These are phyloP conservation scores for Calonectris borealis DNA, from an alignment of 2,113 vertebrate genomes.

Conservation along the genomic window DNA sequence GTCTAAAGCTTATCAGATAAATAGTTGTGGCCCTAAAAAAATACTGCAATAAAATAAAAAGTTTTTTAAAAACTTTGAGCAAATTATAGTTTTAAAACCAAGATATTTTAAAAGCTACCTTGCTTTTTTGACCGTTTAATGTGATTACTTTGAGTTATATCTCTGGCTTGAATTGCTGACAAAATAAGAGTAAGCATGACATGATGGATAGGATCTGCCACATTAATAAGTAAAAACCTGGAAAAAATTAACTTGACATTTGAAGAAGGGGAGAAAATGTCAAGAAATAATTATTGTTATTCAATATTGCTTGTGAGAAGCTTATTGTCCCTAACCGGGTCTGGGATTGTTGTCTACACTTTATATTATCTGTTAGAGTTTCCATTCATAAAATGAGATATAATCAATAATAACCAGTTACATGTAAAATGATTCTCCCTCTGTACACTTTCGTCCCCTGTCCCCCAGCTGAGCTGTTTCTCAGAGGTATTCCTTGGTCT, in stretches of 20 bases:
- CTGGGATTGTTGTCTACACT: neutral
- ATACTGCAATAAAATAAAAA: neutral
- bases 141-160: neutral
- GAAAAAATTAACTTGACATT: constrained; percentile 39
- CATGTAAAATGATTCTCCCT: accelerated
- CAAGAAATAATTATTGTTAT: constrained; percentile 41
- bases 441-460: accelerated
- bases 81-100: neutral
- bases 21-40: neutral
- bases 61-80: accelerated
- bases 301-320: neutral
- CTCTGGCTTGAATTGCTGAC: neutral
- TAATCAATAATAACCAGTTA: neutral
- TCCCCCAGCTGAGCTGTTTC: neutral
- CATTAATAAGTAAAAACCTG: neutral
- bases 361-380: neutral
- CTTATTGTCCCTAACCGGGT: neutral
- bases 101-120: neutral
- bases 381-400: neutral
- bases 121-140: neutral
- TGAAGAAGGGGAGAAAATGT: constrained; percentile 43
- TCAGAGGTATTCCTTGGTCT: neutral
- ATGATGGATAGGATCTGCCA: constrained; percentile 16
- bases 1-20: neutral
- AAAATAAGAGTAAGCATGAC: neutral